Conservation (phyloP, 2,888 invertebrate species). For the Acronicta alni region DNA sequence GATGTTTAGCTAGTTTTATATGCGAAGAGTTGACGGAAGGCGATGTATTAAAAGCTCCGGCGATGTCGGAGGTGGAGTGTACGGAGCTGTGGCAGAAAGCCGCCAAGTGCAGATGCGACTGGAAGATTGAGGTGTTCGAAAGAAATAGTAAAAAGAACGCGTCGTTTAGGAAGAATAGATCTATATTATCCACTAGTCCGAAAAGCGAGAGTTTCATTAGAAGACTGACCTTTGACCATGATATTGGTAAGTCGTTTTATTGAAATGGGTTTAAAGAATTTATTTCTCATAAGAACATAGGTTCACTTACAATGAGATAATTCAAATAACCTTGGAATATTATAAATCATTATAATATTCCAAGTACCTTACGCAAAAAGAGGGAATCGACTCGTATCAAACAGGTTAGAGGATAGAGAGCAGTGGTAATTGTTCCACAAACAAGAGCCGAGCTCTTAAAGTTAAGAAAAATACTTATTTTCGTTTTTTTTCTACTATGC, state of each 20-base stretch:
- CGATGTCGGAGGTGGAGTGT: conserved; percentile 89
- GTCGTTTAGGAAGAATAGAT: conserved; percentile 87
- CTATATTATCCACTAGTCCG: conserved; percentile 83
- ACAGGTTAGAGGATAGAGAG: too few relatives aligned
- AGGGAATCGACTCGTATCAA: too few relatives aligned
- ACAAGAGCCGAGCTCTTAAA: too few relatives aligned
- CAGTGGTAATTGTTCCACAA: too few relatives aligned
- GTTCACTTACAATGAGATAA: too few relatives aligned
- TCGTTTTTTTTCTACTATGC: too few relatives aligned
- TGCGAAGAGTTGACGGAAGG: conserved; percentile 78
- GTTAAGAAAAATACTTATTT: too few relatives aligned
- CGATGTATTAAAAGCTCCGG: conserved; percentile 79
- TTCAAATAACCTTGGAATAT: too few relatives aligned
- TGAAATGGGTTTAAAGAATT: too few relatives aligned
- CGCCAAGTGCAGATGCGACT: conserved; percentile 90
- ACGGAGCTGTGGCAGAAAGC: conserved; percentile 89
- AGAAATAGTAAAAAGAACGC: conserved; percentile 86
- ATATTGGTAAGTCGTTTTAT: conserved; percentile 73
- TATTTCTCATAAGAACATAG: too few relatives aligned
- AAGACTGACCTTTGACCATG: conserved; percentile 84
- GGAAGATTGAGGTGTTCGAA: conserved; percentile 87
- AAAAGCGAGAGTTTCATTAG: conserved; percentile 78
- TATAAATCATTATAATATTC: too few relatives aligned
- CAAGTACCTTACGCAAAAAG: too few relatives aligned
- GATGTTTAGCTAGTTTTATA: conserved; percentile 82